A percentile compares a stretch with the other conserved stretches of the same genome.
These are phyloP conservation scores for Ceratosolen fusciceps DNA, from an alignment of 1,140 invertebrate species.

Conservation along the genomic window DNA sequence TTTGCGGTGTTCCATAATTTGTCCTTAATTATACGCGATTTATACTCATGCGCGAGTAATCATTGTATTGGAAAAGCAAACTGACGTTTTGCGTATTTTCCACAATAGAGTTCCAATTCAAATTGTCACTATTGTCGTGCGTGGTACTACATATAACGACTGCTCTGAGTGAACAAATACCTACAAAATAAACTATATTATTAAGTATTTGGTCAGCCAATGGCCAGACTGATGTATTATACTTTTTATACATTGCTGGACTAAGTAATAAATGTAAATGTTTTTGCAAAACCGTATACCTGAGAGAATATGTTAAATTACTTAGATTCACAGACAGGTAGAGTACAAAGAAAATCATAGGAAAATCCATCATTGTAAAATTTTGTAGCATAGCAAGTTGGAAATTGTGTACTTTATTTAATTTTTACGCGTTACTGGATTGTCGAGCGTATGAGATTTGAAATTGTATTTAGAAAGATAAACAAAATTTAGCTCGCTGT, in stretches of 20 bases:
- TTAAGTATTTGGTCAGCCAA: conserved; percentile 60
- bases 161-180: conserved; percentile 27
- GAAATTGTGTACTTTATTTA: conserved; percentile 56
- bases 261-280: conserved; percentile 64
- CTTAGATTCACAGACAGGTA: conserved; percentile 59
- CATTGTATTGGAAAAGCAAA: conserved; percentile 31
- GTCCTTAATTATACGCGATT: conserved; percentile 18
- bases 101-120: conserved; percentile 32
- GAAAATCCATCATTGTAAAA: conserved; percentile 59
- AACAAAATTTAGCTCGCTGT: conserved; percentile 8
- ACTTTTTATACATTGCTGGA: conserved; percentile 65
- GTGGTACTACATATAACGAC: conserved; percentile 35
- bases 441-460: conserved; percentile 44
- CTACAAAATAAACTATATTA: conserved; percentile 47
- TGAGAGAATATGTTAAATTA: conserved; percentile 58
- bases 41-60: conserved; percentile 10
- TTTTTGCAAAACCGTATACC: conserved; percentile 61
- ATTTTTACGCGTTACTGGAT: conserved; percentile 46
- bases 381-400: conserved; percentile 62
- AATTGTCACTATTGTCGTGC: conserved; percentile 40
- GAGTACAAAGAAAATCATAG: conserved; percentile 63
- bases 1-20: conserved; percentile 17
- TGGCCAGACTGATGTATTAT: conserved; percentile 70
- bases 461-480: conserved; percentile 49
- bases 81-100: conserved; percentile 10